Percentiles rank a stretch among this genome's conserved stretches.
These are phyloP conservation scores for Boloria selene DNA, from an alignment of 2,888 invertebrate genomes.

Conservation along the genomic window DNA sequence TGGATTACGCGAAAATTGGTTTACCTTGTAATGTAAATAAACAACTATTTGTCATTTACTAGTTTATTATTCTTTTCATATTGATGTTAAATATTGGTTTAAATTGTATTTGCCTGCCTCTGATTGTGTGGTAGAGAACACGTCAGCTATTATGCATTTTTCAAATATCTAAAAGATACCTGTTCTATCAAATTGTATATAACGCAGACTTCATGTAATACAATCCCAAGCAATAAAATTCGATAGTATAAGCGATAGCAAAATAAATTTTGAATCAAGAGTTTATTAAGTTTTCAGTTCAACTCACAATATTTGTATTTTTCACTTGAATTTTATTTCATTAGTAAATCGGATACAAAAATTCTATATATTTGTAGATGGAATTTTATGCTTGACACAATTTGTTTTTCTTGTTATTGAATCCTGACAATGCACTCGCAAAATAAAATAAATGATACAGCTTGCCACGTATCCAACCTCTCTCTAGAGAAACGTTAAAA, in stretches of 20 bases:
- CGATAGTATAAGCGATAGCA: neutral
- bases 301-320: neutral
- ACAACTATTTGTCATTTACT: too few relatives aligned
- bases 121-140: too few relatives aligned
- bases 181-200: too few relatives aligned
- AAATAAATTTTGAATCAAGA: neutral
- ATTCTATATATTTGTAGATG: conserved; percentile 7
- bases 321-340: conserved; percentile 10
- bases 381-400: conserved; percentile 15
- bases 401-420: conserved; percentile 17
- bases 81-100: too few relatives aligned
- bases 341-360: conserved; percentile 14
- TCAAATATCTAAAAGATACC: too few relatives aligned
- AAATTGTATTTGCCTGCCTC: too few relatives aligned
- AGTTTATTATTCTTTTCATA: too few relatives aligned
- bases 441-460: conserved; percentile 18
- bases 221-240: neutral
- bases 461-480: neutral
- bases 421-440: conserved; percentile 8
- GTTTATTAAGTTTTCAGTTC: neutral
- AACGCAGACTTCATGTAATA: too few relatives aligned
- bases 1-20: too few relatives aligned
- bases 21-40: too few relatives aligned
- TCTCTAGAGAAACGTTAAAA: neutral
- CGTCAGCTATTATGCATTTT: too few relatives aligned